Percentiles rank a stretch among this genome's conserved stretches.
Evolutionary conservation across 2,113 vertebrate species (phyloP).

Genomic region (Brienomyrus brachyistius): DNA sequence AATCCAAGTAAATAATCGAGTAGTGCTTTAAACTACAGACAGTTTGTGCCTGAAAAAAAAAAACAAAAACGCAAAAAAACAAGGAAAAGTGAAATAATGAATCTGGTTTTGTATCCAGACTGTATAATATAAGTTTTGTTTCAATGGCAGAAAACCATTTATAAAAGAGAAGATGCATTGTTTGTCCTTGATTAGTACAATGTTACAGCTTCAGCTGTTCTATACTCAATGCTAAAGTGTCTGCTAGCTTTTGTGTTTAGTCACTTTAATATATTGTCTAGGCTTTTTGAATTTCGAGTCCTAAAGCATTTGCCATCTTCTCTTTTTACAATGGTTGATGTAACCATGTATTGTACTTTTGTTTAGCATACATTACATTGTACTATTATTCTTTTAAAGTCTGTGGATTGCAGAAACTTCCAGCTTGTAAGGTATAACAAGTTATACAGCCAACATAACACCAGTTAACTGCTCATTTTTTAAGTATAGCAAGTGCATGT

Average conservation of each 20-base stretch:
- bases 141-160: slow-evolving; percentile 62
- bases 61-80: slow-evolving; percentile 62
- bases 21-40: slow-evolving; percentile 68
- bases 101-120: slow-evolving; percentile 54
- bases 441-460: slow-evolving; percentile 38
- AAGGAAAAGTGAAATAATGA: slow-evolving; percentile 56
- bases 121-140: slow-evolving; percentile 60
- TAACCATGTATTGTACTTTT: slow-evolving; percentile 56
- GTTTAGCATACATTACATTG: slow-evolving; percentile 59
- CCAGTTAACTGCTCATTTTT: slow-evolving; percentile 45
- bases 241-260: slow-evolving; percentile 78
- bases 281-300: slow-evolving; percentile 50
- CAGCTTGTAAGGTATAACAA: slow-evolving; percentile 50
- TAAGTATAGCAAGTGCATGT: slow-evolving; percentile 46
- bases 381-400: slow-evolving; percentile 50
- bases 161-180: slow-evolving; percentile 69
- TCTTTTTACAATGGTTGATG: slow-evolving; percentile 60
- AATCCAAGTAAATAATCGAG: slow-evolving; percentile 57
- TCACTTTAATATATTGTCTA: slow-evolving; percentile 78
- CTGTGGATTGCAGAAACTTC: slow-evolving; percentile 60
- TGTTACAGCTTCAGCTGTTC: slow-evolving; percentile 52
- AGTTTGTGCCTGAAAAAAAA: slow-evolving; percentile 62
- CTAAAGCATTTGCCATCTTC: slow-evolving; percentile 66
- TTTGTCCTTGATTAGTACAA: slow-evolving; percentile 51
- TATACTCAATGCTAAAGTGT: slow-evolving; percentile 64